Evolutionary conservation across 2,888 invertebrate genomes (phyloP), one percentile per base, ranked within the genome.

Genomic region (Hymenopus coronatus): DNA sequence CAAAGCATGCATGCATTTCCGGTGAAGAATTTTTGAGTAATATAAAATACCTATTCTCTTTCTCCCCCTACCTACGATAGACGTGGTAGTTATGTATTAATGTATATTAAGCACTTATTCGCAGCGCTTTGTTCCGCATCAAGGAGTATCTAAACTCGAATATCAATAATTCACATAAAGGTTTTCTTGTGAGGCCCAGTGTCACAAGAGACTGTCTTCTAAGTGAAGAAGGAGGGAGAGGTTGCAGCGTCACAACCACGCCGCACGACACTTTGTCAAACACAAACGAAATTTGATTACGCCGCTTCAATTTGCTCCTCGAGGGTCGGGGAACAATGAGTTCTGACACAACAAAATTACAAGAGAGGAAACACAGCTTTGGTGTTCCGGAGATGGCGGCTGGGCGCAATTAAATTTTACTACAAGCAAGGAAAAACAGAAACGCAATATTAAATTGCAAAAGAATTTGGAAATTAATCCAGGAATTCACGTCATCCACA

Each of bases 231-330:
- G 15, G 12, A 20, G 27, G 15, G 85, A n/a, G 85, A 30, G 27
- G 30, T 40, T 30, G 84, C 27, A 54, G 87, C 87, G 89, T 89
- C 89, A 89, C 70, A 70, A 89, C 86, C 89, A 88, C 84, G 84
- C 70, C 20, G 40, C 40, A 33, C 89, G 89, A 88, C 88, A 84
- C 89, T 89, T 86, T 81, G 89, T 89, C 89, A 89, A 87, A 89
- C 86, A 81, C 33, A 84, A 82, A 87, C 89, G 84, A 87, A 89
- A 89, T 89, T 89, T 89, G 89, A 89, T 89, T 89, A 89, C 82
- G 33, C 40, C 33, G 54, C 54, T 70, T 70, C 54, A 70, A 70
- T 70, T 70, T 70, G 46, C 46, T 40, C 20, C 83, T 82, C 8
- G 87, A 15, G n/a, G 87, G 28, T 27, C 25, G 33, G 85, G 28